These are phyloP conservation scores for Echeneis naucrates DNA, from an alignment of 2,797 vertebrate species.

Conservation along the genomic window DNA sequence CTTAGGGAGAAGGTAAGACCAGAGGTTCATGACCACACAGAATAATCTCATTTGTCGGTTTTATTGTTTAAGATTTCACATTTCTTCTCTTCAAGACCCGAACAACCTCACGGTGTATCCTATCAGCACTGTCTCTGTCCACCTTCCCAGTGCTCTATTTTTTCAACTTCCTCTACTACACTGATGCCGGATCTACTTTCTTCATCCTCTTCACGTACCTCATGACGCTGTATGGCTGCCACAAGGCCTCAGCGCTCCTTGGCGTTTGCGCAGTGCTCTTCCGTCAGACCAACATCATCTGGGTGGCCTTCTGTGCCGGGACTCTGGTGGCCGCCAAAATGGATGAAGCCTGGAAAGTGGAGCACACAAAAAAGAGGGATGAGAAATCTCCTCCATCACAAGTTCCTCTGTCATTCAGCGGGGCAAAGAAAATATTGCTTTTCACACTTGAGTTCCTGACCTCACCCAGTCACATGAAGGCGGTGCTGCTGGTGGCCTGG, in stretches of 20 bases:
- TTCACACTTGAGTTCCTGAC: conserved; percentile 86
- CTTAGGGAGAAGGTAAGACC: conserved; percentile 89
- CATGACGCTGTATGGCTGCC: conserved; percentile 95
- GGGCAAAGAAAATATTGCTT: conserved; percentile 76
- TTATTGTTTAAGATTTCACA: neutral
- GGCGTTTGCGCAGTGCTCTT: conserved; percentile 93
- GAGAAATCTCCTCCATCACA: conserved; percentile 79
- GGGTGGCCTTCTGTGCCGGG: conserved; percentile 95
- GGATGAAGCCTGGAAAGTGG: conserved; percentile 89
- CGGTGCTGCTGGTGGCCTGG: conserved; percentile 85
- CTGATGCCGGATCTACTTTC: conserved; percentile 94
- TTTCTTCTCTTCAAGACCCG: conserved; percentile 81
- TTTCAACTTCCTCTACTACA: conserved; percentile 99
- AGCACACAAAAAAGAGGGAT: conserved; percentile 90
- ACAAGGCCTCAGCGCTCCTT: conserved; percentile 92
- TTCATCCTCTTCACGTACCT: conserved; percentile 96
- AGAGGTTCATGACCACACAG: rapidly evolving
- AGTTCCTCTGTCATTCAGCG: conserved; percentile 80
- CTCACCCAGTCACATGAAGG: conserved; percentile 78
- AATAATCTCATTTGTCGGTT: neutral
- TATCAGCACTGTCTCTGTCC: conserved; percentile 90
- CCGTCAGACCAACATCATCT: conserved; percentile 96
- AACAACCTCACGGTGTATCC: conserved; percentile 86
- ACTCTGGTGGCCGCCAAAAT: conserved; percentile 88
- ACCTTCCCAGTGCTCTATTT: conserved; percentile 96